These are phyloP conservation scores for Limnothrissa miodon DNA, from an alignment of 2,113 vertebrate species.

Conservation along the genomic window DNA sequence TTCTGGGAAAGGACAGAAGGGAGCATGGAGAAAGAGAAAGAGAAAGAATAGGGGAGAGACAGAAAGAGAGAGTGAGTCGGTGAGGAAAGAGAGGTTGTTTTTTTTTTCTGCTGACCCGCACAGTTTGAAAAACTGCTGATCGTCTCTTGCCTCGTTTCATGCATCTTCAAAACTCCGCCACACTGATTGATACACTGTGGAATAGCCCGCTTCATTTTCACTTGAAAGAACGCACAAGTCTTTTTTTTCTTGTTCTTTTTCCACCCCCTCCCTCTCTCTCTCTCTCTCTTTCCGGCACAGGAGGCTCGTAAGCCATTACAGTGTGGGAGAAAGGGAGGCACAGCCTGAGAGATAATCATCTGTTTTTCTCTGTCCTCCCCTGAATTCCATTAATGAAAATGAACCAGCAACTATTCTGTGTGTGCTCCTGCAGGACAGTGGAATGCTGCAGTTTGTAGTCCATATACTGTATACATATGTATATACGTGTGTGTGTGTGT, in stretches of 20 bases:
- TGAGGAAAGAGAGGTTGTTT: background rate
- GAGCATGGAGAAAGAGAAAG: background rate
- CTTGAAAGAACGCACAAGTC: conserved; percentile 51
- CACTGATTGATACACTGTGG: conserved; percentile 69
- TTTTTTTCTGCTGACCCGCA: conserved; percentile 65
- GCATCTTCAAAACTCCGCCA: conserved; percentile 66
- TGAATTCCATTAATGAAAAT: conserved; percentile 54
- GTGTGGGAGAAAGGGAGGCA: conserved; percentile 40
- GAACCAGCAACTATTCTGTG: conserved; percentile 10
- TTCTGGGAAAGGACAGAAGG: conserved; percentile 28
- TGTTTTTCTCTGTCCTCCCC: conserved; percentile 36
- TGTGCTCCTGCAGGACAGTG: conserved; percentile 48
- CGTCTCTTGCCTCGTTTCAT: conserved; percentile 56
- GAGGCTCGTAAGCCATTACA: conserved; percentile 51
- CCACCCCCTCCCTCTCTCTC: too few species aligned
- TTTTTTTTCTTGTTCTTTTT: background rate
- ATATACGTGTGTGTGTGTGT: too few species aligned
- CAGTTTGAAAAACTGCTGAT: conserved; percentile 59
- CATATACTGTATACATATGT: too few species aligned
- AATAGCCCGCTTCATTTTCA: conserved; percentile 63
- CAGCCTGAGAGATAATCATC: conserved; percentile 48
- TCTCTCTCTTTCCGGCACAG: conserved; percentile 38
- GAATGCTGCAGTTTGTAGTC: conserved; percentile 27
- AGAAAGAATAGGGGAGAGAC: background rate
- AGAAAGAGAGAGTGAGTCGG: conserved; percentile 41